Percentiles rank a stretch among this genome's conserved stretches.
Evolutionary conservation across 2,888 invertebrate species (phyloP).

Genomic region (Trachelus iudaicus): DNA sequence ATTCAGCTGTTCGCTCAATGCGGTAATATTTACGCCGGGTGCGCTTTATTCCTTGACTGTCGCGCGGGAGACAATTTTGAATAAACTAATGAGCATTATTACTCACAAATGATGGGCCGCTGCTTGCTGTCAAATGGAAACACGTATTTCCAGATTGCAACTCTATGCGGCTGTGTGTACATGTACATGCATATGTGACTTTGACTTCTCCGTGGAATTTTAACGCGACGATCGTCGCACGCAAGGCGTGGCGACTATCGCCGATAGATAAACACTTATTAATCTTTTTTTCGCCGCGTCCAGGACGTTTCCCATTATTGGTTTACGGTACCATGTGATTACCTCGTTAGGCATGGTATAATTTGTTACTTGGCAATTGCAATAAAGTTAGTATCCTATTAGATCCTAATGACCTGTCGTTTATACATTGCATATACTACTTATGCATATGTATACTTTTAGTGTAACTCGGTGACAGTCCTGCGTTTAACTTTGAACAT

Average conservation of each 20-base stretch:
- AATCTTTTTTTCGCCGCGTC: too few species aligned
- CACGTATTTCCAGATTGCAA: neutral
- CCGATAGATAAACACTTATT: too few species aligned
- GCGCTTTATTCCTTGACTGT: slow-evolving; percentile 21
- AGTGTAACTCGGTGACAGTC: neutral
- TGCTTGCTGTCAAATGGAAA: neutral
- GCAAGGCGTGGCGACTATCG: too few species aligned
- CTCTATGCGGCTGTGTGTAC: neutral
- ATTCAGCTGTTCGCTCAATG: slow-evolving; percentile 34
- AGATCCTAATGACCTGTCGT: slow-evolving; percentile 38
- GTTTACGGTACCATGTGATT: slow-evolving; percentile 25
- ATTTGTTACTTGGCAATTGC: slow-evolving; percentile 31
- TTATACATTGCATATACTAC: slow-evolving; percentile 13
- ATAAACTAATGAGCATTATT: slow-evolving; percentile 36
- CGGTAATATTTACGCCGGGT: slow-evolving; percentile 36
- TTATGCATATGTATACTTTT: too few species aligned
- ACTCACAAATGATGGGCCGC: neutral
- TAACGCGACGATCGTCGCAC: too few species aligned
- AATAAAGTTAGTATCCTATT: slow-evolving; percentile 25
- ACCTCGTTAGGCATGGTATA: slow-evolving; percentile 32
- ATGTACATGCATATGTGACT: neutral
- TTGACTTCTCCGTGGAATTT: too few species aligned
- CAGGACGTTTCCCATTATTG: too few species aligned
- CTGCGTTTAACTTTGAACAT: neutral
- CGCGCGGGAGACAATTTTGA: slow-evolving; percentile 21